Evolutionary conservation across 1,140 invertebrate genomes (phyloP).

Genomic region (Drosophila sturtevanti): DNA sequence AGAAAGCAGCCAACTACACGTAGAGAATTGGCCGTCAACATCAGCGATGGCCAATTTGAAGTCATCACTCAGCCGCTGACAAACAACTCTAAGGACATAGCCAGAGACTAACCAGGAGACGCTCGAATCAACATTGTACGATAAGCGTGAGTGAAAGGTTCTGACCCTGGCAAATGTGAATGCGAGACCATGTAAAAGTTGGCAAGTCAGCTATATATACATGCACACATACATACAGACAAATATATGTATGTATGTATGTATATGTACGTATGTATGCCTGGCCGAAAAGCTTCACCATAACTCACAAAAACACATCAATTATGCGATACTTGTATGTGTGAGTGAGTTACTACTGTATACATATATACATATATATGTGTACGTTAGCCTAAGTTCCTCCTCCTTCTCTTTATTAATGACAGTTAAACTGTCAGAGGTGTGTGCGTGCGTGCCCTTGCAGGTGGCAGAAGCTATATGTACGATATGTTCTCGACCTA

Average conservation of each 20-base stretch:
- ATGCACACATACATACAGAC: slow-evolving; percentile 28
- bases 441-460: slow-evolving; percentile 71
- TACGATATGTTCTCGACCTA: background rate
- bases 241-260: background rate
- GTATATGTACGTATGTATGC: slow-evolving; percentile 7
- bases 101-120: slow-evolving; percentile 35
- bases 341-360: slow-evolving; percentile 15
- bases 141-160: slow-evolving; percentile 33
- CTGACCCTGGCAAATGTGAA: slow-evolving; percentile 18
- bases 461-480: slow-evolving; percentile 60
- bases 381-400: slow-evolving; percentile 7
- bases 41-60: slow-evolving; percentile 74
- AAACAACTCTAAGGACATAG: slow-evolving; percentile 57
- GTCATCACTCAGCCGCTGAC: slow-evolving; percentile 73
- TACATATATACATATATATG: background rate
- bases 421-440: slow-evolving; percentile 79
- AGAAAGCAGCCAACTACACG: slow-evolving; percentile 49
- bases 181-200: slow-evolving; percentile 44
- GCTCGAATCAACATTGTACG: slow-evolving; percentile 18
- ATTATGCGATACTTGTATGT: slow-evolving; percentile 58
- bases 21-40: slow-evolving; percentile 50
- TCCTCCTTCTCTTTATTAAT: slow-evolving; percentile 69
- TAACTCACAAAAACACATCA: slow-evolving; percentile 80
- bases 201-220: slow-evolving; percentile 58
- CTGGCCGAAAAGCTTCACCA: slow-evolving; percentile 54